These are phyloP conservation scores for Eupithecia centaureata DNA, from an alignment of 2,888 invertebrate species.

Conservation along the genomic window DNA sequence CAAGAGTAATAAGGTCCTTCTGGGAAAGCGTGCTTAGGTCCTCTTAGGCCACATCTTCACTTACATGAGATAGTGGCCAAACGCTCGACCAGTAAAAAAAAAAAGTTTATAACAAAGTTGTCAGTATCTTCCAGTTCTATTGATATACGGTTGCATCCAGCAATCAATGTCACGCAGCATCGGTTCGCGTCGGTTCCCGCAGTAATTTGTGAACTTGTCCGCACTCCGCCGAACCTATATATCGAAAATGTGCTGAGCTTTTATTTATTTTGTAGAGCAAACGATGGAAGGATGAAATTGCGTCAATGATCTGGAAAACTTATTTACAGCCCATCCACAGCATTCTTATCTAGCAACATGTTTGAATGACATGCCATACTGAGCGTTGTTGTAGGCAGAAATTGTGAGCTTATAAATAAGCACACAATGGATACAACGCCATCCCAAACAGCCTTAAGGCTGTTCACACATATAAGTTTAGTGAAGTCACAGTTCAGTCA, in stretches of 20 bases:
- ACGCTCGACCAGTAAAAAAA: too few relatives aligned
- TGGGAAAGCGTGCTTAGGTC: too few relatives aligned
- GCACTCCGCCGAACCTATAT: slow-evolving; percentile 16
- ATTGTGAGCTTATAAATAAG: too few relatives aligned
- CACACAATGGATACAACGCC: too few relatives aligned
- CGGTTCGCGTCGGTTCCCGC: slow-evolving; percentile 5
- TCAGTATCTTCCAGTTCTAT: not conserved
- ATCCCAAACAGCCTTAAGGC: too few relatives aligned
- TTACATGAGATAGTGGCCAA: too few relatives aligned
- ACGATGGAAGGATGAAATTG: not conserved
- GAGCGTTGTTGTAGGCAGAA: too few relatives aligned
- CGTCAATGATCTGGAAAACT: not conserved
- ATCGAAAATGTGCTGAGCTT: slow-evolving; percentile 26
- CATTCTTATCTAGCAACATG: too few relatives aligned
- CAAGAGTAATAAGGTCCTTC: too few relatives aligned
- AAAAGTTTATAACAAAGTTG: not conserved
- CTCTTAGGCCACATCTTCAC: too few relatives aligned
- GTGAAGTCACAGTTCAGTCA: too few relatives aligned
- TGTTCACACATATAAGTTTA: too few relatives aligned
- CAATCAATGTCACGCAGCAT: slow-evolving; percentile 26
- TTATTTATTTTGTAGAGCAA: not conserved
- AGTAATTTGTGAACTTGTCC: slow-evolving; percentile 29
- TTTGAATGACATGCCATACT: not conserved
- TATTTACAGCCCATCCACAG: not conserved
- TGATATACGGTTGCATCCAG: slow-evolving; percentile 10